Percentiles rank a stretch among this genome's conserved stretches.
These are phyloP conservation scores for Echeneis naucrates DNA, from an alignment of 2,797 vertebrate genomes.

Conservation along the genomic window DNA sequence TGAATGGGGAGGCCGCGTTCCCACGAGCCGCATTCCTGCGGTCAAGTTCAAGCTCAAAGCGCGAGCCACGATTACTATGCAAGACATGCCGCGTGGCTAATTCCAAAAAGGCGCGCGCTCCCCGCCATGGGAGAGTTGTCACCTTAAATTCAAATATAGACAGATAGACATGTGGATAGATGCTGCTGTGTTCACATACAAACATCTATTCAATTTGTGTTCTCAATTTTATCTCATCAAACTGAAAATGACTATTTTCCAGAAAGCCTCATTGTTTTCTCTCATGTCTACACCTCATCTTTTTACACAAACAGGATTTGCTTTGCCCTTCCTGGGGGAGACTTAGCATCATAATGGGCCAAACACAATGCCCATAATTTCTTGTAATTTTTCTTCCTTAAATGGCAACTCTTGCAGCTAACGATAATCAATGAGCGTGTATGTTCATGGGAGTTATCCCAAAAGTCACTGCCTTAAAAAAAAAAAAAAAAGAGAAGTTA, in stretches of 20 bases:
- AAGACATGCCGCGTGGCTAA: constrained; percentile 80
- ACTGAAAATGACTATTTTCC: neutral
- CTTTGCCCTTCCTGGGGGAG: neutral
- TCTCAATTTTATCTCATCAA: neutral
- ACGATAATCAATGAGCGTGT: neutral
- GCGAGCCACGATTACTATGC: constrained; percentile 75
- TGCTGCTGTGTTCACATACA: neutral
- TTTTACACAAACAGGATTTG: neutral
- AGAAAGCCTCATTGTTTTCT: neutral
- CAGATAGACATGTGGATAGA: too few species aligned
- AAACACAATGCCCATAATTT: neutral
- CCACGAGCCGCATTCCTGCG: constrained; percentile 84
- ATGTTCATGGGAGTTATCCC: neutral
- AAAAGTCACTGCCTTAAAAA: neutral
- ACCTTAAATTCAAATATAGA: constrained; percentile 59
- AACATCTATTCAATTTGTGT: neutral
- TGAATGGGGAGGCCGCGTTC: constrained; percentile 81
- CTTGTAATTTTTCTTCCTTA: neutral
- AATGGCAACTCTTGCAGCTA: neutral
- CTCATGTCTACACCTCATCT: neutral
- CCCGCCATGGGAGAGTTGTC: constrained; percentile 76
- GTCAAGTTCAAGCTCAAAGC: constrained; percentile 89
- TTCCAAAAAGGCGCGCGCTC: constrained; percentile 72
- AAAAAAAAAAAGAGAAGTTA: neutral
- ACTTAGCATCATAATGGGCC: neutral